Evolutionary conservation across 2,113 vertebrate species (phyloP).

Genomic region (Tympanuchus pallidicinctus): DNA sequence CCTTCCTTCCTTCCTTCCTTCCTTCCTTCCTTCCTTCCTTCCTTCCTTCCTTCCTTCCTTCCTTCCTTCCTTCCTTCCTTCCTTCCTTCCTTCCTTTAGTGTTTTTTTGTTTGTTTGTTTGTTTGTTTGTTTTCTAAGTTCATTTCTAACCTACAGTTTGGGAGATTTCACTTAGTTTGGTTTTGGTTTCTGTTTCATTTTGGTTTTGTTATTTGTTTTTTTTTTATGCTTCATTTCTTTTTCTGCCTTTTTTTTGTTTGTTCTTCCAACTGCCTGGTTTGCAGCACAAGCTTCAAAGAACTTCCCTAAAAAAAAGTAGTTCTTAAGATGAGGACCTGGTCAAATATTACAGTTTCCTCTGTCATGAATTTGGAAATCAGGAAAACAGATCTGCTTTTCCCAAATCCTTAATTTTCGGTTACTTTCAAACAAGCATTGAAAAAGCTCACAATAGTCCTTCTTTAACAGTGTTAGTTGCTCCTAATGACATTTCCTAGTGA

Average conservation of each 20-base stretch:
- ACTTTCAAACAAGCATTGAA: not conserved
- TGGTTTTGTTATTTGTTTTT: too few relatives aligned
- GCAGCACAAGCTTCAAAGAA: not conserved
- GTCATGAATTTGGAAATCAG: not conserved
- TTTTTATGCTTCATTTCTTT: not conserved
- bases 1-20: too few relatives aligned
- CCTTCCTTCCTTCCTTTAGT: too few relatives aligned
- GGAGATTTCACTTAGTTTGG: not conserved
- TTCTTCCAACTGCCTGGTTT: not conserved
- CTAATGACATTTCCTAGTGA: not conserved
- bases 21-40: too few relatives aligned
- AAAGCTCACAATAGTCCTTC: not conserved
- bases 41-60: too few relatives aligned
- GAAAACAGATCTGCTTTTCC: not conserved
- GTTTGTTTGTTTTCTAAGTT: too few relatives aligned
- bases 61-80: too few relatives aligned
- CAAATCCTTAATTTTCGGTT: not conserved
- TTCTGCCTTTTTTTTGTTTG: not conserved
- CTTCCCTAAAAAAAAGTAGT: not conserved
- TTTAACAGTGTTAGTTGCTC: not conserved
- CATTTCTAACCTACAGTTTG: not conserved
- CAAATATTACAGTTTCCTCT: not conserved
- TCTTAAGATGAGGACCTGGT: not conserved
- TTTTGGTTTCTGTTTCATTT: not conserved
- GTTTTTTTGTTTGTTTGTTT: too few relatives aligned